These are phyloP conservation scores for Aspiorhynchus laticeps DNA, from an alignment of 2,113 vertebrate species.

Conservation along the genomic window DNA sequence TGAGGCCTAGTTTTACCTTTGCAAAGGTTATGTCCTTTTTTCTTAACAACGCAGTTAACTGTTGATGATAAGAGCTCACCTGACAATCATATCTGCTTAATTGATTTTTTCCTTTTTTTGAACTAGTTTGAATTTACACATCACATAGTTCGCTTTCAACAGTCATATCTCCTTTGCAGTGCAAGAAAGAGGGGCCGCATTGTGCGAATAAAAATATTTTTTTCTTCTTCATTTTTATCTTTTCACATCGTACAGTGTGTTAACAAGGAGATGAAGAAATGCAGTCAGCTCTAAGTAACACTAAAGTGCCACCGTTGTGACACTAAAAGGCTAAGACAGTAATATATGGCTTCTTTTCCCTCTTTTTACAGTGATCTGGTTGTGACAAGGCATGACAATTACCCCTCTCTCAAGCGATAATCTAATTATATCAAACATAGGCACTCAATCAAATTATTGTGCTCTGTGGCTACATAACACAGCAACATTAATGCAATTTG, in stretches of 20 bases:
- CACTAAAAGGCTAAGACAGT: constrained; percentile 47
- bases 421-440: constrained; percentile 87
- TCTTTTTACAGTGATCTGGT: constrained; percentile 77
- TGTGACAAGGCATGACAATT: constrained; percentile 81
- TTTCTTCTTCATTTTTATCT: background rate
- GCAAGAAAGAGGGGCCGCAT: background rate
- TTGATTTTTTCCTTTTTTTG: constrained; percentile 66
- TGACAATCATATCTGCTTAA: constrained; percentile 62
- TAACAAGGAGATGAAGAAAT: constrained; percentile 35
- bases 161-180: background rate
- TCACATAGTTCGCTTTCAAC: constrained; percentile 49
- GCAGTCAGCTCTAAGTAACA: constrained; percentile 20
- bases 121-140: constrained; percentile 48
- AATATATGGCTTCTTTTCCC: constrained; percentile 18
- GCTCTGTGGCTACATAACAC: constrained; percentile 88
- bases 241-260: constrained; percentile 9
- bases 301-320: constrained; percentile 2
- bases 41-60: constrained; percentile 67
- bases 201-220: background rate
- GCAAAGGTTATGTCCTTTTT: constrained; percentile 72
- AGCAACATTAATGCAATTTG: constrained; percentile 85
- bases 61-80: constrained; percentile 57
- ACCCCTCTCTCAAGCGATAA: constrained; percentile 81
- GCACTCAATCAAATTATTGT: constrained; percentile 89
- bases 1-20: constrained; percentile 69